These are phyloP conservation scores for Tolmerus cingulatus DNA, from an alignment of 2,888 invertebrate genomes.

Conservation along the genomic window DNA sequence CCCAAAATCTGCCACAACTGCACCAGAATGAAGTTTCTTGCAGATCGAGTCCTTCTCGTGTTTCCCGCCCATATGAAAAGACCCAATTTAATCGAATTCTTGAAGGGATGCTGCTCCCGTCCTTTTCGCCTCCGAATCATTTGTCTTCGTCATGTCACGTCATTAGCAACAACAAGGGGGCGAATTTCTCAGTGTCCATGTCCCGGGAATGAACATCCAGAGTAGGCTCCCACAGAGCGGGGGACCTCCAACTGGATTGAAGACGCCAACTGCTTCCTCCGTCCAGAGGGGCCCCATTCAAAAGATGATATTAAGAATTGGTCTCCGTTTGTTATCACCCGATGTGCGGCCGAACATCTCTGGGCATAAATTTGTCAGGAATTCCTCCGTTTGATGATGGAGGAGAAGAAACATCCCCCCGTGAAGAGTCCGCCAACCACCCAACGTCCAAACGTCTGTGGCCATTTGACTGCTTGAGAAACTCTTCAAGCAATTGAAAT, in stretches of 20 bases:
- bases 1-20: slow-evolving; percentile 23
- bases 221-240: background rate
- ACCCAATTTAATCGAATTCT: slow-evolving; percentile 28
- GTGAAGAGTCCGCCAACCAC: background rate
- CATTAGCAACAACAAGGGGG: slow-evolving; percentile 28
- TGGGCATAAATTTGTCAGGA: slow-evolving; percentile 37
- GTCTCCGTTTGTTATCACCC: slow-evolving; percentile 21
- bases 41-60: background rate
- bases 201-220: background rate
- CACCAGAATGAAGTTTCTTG: background rate
- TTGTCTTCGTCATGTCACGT: slow-evolving; percentile 38
- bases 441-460: background rate
- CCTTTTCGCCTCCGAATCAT: background rate
- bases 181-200: slow-evolving; percentile 21
- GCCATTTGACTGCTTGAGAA: slow-evolving; percentile 31
- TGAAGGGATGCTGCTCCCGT: background rate
- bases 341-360: background rate
- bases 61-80: background rate
- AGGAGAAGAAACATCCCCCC: slow-evolving; percentile 15
- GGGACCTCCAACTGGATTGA: background rate
- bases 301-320: slow-evolving; percentile 29
- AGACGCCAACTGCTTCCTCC: background rate
- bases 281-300: background rate
- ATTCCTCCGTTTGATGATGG: slow-evolving; percentile 31
- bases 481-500: slow-evolving; percentile 37